Conservation (phyloP, 2,888 invertebrate species). For the Machimus rusticus region DNA sequence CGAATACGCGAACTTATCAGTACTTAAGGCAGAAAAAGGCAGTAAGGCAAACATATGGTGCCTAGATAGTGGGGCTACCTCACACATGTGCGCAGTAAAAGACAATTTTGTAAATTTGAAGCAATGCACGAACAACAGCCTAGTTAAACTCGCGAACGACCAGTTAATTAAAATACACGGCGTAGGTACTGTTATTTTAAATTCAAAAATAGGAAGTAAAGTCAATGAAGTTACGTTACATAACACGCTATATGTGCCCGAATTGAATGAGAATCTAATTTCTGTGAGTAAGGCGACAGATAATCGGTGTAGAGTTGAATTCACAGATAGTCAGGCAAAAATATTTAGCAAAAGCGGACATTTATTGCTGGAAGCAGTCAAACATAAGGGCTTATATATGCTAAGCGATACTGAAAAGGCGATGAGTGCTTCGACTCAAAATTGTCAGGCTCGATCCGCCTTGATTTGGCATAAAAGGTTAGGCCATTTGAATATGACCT, state of each 20-base stretch:
- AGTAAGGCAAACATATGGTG: not conserved
- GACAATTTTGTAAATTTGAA: not conserved
- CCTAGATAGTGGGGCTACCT: not conserved
- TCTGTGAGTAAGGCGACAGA: not conserved
- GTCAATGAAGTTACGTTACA: not conserved
- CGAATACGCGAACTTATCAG: not conserved
- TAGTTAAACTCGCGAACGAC: not conserved
- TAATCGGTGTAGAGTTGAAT: not conserved
- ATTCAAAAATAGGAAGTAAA: not conserved
- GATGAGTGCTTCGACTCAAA: too few relatives aligned
- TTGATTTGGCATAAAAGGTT: too few relatives aligned
- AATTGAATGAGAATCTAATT: not conserved
- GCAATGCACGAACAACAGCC: not conserved
- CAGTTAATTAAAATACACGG: not conserved
- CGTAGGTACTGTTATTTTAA: not conserved
- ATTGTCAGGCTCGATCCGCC: too few relatives aligned
- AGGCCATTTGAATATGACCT: too few relatives aligned
- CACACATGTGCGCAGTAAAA: not conserved
- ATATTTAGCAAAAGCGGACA: not conserved
- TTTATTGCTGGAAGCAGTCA: not conserved
- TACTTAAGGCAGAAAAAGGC: not conserved
- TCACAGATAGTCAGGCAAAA: not conserved
- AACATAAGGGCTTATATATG: not conserved
- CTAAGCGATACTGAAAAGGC: not conserved
- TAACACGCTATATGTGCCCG: not conserved